Evolutionary conservation across 2,888 invertebrate species (phyloP).

Genomic region (Tridacna crocea): DNA sequence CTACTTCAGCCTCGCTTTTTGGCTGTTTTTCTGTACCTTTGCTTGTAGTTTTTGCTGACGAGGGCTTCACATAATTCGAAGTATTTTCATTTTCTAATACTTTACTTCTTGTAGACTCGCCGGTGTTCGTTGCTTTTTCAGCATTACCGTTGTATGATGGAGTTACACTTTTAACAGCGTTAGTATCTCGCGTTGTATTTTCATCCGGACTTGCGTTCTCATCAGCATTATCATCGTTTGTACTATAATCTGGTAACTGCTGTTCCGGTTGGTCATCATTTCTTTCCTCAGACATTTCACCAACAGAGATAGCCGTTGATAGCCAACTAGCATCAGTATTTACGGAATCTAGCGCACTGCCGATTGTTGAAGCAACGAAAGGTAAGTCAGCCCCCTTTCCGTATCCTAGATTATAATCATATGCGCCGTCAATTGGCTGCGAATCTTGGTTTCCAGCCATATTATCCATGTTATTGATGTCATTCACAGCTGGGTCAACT

Average conservation of each 20-base stretch:
- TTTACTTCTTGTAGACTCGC: neutral
- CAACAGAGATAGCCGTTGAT: neutral
- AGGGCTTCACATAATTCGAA: neutral
- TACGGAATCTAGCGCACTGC: neutral
- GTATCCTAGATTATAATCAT: constrained; percentile 6
- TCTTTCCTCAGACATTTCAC: constrained; percentile 9
- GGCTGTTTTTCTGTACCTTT: neutral
- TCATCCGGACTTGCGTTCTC: constrained; percentile 21
- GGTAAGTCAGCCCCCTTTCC: neutral
- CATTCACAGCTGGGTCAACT: constrained; percentile 31
- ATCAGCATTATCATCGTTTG: constrained; percentile 12
- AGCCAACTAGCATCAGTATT: neutral
- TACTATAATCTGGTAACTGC: neutral
- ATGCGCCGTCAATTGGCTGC: neutral
- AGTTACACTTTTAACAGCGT: neutral
- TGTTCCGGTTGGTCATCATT: neutral
- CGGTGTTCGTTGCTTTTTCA: neutral
- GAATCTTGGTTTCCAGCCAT: neutral
- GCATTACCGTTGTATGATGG: neutral
- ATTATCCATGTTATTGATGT: constrained; percentile 1
- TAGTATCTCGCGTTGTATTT: constrained; percentile 2
- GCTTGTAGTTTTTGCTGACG: neutral
- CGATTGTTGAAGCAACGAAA: neutral
- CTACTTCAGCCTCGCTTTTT: neutral
- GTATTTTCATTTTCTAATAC: neutral